phyloP scores from a whole-genome alignment of 2,888 invertebrate genomes.

The Notocelia uddmanniana region DNA sequence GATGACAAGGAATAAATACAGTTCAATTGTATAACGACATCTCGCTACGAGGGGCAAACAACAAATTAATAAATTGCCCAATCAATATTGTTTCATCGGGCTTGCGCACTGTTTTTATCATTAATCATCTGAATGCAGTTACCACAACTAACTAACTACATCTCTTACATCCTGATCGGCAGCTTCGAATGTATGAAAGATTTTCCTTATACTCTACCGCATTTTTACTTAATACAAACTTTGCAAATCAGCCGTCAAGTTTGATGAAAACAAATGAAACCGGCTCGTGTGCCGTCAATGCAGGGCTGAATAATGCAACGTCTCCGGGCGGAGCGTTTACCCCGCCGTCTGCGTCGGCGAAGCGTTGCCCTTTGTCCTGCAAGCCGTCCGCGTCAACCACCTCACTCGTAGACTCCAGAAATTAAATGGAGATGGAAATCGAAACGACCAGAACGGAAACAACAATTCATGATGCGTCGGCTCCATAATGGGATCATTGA shows the following conservation, averaged over 20 bases:
- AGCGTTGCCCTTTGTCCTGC: slow-evolving; percentile 50
- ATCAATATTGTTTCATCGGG: slow-evolving; percentile 20
- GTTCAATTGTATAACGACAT: slow-evolving; percentile 19
- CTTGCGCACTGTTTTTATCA: not conserved
- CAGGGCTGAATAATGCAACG: slow-evolving; percentile 72
- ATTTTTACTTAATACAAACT: slow-evolving; percentile 41
- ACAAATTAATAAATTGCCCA: slow-evolving; percentile 33
- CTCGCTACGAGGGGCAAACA: slow-evolving; percentile 2
- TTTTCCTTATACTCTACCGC: slow-evolving; percentile 36
- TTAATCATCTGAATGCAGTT: slow-evolving; percentile 5
- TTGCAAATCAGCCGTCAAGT: slow-evolving; percentile 54
- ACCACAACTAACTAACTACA: not conserved
- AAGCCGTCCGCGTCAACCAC: slow-evolving; percentile 31
- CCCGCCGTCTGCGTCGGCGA: slow-evolving; percentile 67
- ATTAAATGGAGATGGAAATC: slow-evolving; percentile 42
- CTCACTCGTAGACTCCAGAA: slow-evolving; percentile 39
- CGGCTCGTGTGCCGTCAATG: slow-evolving; percentile 65
- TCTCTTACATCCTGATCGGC: not conserved
- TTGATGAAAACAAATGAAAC: slow-evolving; percentile 53
- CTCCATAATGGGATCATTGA: not conserved
- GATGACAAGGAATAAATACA: not conserved
- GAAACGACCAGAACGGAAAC: slow-evolving; percentile 29
- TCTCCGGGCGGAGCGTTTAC: slow-evolving; percentile 69
- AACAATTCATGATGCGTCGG: slow-evolving; percentile 9
- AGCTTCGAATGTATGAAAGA: not conserved